phyloP scores from a whole-genome alignment of 2,113 vertebrate genomes.

The Crotalus horridus region DNA sequence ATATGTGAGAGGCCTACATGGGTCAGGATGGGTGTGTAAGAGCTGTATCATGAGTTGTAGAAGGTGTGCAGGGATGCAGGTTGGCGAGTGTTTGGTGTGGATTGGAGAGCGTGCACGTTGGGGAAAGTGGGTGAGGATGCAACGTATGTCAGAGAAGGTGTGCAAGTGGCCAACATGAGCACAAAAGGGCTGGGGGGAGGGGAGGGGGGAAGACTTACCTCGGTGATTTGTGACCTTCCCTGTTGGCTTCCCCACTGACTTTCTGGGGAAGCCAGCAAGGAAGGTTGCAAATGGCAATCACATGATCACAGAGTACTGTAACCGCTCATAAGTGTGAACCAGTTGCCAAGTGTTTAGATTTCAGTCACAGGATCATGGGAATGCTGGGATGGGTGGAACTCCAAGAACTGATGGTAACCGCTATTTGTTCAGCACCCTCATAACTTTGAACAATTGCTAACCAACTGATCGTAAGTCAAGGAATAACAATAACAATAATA shows the following conservation, averaged over 20 bases:
- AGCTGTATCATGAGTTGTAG: not conserved
- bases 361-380: not conserved
- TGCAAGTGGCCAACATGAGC: not conserved
- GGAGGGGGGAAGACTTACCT: not conserved
- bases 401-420: not conserved
- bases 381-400: not conserved
- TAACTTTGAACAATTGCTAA: not conserved
- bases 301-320: not conserved
- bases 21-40: not conserved
- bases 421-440: not conserved
- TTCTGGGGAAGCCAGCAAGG: not conserved
- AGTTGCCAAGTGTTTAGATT: not conserved
- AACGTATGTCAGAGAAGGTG: not conserved
- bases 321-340: not conserved
- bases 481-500: not conserved
- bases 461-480: not conserved
- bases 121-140: not conserved
- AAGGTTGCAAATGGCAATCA: not conserved
- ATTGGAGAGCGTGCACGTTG: not conserved
- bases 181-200: not conserved
- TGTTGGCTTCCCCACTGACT: not conserved
- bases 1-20: not conserved
- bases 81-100: not conserved
- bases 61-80: not conserved
- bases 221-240: not conserved